phyloP scores from a whole-genome alignment of 2,113 vertebrate genomes.

The Carollia perspicillata region DNA sequence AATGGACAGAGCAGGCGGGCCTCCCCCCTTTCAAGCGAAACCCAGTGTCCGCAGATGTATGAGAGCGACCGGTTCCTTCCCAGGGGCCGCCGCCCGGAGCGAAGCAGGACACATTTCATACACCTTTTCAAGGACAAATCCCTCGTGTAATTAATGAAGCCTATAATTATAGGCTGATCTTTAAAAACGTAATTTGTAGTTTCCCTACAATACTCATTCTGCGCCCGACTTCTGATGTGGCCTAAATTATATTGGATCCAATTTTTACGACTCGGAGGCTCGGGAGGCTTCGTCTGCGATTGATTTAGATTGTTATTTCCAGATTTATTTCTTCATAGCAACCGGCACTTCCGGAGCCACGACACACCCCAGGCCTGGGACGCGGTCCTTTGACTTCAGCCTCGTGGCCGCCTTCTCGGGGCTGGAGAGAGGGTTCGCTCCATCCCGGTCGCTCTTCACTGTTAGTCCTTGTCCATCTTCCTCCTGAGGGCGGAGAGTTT shows the following conservation, averaged over 20 bases:
- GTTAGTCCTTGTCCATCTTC: not conserved
- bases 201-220: slow-evolving; percentile 22
- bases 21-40: not conserved
- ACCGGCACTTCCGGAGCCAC: not conserved
- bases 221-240: slow-evolving; percentile 54
- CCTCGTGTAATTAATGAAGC: slow-evolving; percentile 51
- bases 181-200: slow-evolving; percentile 60
- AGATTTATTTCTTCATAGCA: not conserved
- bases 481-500: not conserved
- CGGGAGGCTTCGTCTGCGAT: not conserved
- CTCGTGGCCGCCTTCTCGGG: not conserved
- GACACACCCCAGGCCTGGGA: no score
- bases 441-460: accelerated
- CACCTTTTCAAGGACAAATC: slow-evolving; percentile 41
- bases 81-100: not conserved
- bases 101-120: not conserved
- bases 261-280: slow-evolving; percentile 61
- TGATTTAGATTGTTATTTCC: not conserved
- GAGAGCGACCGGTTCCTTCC: not conserved
- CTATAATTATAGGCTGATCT: slow-evolving; percentile 61
- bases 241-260: slow-evolving; percentile 43
- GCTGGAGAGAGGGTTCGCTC: accelerated
- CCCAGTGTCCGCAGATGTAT: accelerated
- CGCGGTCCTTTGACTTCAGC: not conserved
- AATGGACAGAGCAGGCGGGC: no score